A percentile compares a stretch with the other conserved stretches of the same genome.
Evolutionary conservation across 2,888 invertebrate genomes (phyloP).

Genomic region (Cheilosia impressa): DNA sequence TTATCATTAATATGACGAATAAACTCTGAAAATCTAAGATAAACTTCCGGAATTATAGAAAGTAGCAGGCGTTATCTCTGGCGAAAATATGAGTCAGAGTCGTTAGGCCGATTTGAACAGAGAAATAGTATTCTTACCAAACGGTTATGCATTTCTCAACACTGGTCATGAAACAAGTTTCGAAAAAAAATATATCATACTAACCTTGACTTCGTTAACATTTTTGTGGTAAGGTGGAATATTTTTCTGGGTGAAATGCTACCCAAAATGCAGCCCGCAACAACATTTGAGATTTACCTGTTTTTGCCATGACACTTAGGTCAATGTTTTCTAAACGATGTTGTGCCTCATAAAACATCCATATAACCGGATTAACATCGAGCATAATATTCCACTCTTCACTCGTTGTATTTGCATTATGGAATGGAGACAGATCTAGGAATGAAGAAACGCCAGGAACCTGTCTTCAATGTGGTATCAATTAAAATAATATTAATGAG

Average conservation of each 20-base stretch:
- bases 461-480: constrained; percentile 31
- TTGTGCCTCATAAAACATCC: constrained; percentile 5
- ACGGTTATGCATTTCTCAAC: not conserved
- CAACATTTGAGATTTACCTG: not conserved
- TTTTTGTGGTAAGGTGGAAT: not conserved
- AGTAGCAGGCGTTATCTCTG: not conserved
- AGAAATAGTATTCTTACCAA: constrained; percentile 2
- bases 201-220: constrained; percentile 24
- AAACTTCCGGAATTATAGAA: not conserved
- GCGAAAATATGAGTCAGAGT: not conserved
- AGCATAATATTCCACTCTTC: not conserved
- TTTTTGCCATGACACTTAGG: constrained; percentile 7
- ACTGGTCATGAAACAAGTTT: not conserved
- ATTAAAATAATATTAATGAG: constrained; percentile 51
- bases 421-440: not conserved
- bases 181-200: not conserved
- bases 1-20: not conserved
- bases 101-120: not conserved
- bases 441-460: constrained; percentile 21
- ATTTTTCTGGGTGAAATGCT: too few relatives aligned
- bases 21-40: not conserved
- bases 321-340: constrained; percentile 50
- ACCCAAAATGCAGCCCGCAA: not conserved
- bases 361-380: constrained; percentile 11
- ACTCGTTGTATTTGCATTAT: constrained; percentile 21